phyloP scores from a whole-genome alignment of 2,797 vertebrate species.

The Arremon brunneinucha region DNA sequence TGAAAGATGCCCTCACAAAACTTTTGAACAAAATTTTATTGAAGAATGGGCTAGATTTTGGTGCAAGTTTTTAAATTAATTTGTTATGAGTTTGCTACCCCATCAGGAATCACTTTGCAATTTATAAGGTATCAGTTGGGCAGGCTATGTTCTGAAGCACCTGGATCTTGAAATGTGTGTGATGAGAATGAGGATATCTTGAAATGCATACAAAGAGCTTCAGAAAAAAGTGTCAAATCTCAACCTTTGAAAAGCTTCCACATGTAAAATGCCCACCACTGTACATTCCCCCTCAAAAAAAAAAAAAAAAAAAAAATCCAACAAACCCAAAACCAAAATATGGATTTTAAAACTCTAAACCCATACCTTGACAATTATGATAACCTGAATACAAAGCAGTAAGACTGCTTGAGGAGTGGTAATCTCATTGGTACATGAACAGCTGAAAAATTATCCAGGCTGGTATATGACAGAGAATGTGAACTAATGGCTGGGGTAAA shows the following conservation, averaged over 20 bases:
- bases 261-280: neutral
- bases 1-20: neutral
- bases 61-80: neutral
- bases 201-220: neutral
- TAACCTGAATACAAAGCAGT: neutral
- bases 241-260: neutral
- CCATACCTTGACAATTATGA: neutral
- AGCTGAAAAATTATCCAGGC: neutral
- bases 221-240: neutral
- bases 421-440: neutral
- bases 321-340: neutral
- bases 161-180: neutral
- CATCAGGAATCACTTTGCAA: neutral
- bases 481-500: neutral
- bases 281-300: neutral
- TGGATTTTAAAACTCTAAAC: neutral
- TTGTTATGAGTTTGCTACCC: neutral
- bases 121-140: neutral
- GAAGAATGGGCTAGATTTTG: neutral
- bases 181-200: neutral
- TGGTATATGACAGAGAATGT: neutral
- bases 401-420: neutral
- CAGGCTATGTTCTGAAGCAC: neutral
- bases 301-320: rapidly evolving
- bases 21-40: neutral